Evolutionary conservation across 2,797 vertebrate genomes (phyloP), one percentile per base, ranked within the genome.

Genomic region (Anomalospiza imberbis): DNA sequence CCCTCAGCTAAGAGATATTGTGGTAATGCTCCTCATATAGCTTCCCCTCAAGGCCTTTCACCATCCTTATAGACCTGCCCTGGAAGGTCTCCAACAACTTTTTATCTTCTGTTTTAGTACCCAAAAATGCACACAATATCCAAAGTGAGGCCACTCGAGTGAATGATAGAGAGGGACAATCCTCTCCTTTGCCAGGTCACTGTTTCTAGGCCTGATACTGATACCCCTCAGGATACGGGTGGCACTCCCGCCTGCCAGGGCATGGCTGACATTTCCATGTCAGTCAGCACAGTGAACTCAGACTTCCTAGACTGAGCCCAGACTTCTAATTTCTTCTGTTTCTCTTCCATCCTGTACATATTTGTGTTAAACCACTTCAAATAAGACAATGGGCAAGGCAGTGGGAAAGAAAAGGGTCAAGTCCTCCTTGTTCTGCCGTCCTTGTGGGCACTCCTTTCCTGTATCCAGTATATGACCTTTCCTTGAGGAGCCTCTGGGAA

Each of bases 161-260:
- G 21, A 48, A 48, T 15, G 17, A 17, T 17, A 50, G 36, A 50
- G 17, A 17, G 5, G 7, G 36, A 42, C 26, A 58, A 26, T 50
- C 8, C 9, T 14, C 26, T 36, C 36, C 9, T 22, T 50, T 50
- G 7, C 14, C 17, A 31, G 17, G 5, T 31, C 32, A 66, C 22
- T 10, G 17, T 58, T 58, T 36, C 32, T 32, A 26, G 53, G 36
- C 38, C 36, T 26, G 36, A 57, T 9, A 42, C 20, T 0, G 2
- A 42, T 26, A 34, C 3, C 7, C 5, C 21, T 22, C 26, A 50
- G 36, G 32, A 44, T 21, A 50, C 0, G 1, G 26, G 20, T 34
- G 13, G 10, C 26, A 25, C 5, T 58, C 17, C 12, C 1, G 3
- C 11, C 21, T 58, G 44, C 51, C 21, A 66, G 21, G 32, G 14